Conservation (phyloP, 2,888 invertebrate species). For the Limenitis camilla region DNA sequence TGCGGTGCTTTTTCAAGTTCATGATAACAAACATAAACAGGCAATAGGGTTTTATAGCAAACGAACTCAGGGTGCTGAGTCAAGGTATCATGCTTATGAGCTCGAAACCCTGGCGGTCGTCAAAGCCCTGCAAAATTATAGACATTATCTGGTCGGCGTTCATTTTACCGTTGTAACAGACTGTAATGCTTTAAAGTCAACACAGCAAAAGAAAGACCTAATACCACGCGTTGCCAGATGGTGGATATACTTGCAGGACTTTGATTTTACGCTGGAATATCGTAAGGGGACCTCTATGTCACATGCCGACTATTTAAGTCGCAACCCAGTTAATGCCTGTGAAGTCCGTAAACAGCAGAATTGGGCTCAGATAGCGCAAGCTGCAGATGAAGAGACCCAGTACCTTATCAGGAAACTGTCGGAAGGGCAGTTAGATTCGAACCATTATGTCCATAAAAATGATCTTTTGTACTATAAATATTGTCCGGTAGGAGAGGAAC, state of each 20-base stretch:
- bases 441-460: no score
- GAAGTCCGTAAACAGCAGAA: conserved; percentile 10
- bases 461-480: no score
- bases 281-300: conserved; percentile 17
- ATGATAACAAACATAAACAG: conserved; percentile 1
- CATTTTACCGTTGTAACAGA: conserved; percentile 30
- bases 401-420: no score
- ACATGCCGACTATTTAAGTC: no score
- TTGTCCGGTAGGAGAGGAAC: no score
- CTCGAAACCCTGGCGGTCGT: conserved; percentile 10
- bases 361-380: conserved; percentile 22
- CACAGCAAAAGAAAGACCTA: no score
- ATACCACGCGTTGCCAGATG: no score
- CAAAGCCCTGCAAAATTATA: conserved; percentile 22
- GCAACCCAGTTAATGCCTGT: conserved; percentile 17
- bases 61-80: conserved; percentile 20
- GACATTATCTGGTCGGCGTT: conserved; percentile 23
- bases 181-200: no score
- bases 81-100: conserved; percentile 22
- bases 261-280: conserved; percentile 22
- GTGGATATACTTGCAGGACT: conserved; percentile 28
- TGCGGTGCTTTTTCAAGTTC: conserved; percentile 27
- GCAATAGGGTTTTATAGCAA: conserved; percentile 22
- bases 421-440: no score
- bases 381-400: conserved; percentile 18